Percentiles rank a stretch among this genome's conserved stretches.
phyloP scores from a whole-genome alignment of 2,113 vertebrate species.

The Brachionichthys hirsutus region DNA sequence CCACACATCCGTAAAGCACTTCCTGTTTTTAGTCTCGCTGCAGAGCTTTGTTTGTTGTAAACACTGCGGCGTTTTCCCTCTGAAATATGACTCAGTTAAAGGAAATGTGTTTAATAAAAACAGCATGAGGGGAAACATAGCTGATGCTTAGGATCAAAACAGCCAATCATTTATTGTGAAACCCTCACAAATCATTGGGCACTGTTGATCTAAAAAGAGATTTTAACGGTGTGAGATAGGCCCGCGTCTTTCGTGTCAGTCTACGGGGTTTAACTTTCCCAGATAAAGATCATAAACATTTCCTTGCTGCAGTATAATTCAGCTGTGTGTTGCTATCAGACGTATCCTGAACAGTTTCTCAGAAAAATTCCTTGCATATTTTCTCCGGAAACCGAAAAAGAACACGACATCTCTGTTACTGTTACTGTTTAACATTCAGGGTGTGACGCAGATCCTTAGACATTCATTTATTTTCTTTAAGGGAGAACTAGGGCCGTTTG shows the following conservation, averaged over 20 bases:
- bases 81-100: neutral
- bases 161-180: constrained; percentile 2
- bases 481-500: constrained; percentile 61
- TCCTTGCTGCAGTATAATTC: neutral
- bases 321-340: neutral
- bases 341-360: constrained; percentile 7
- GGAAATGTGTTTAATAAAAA: no score
- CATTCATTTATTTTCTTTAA: constrained; percentile 34
- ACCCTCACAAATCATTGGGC: neutral
- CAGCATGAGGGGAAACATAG: no score
- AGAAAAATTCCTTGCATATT: constrained; percentile 3
- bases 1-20: neutral
- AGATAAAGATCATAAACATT: neutral
- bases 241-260: neutral
- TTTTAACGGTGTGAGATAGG: neutral
- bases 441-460: constrained; percentile 13
- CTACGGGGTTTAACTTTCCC: neutral
- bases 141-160: no score
- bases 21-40: neutral
- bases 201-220: neutral
- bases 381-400: neutral
- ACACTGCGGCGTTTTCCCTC: neutral
- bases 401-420: neutral
- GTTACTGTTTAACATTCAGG: constrained; percentile 22
- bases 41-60: no score